phyloP scores from a whole-genome alignment of 2,113 vertebrate species.

The Acinonyx jubatus region DNA sequence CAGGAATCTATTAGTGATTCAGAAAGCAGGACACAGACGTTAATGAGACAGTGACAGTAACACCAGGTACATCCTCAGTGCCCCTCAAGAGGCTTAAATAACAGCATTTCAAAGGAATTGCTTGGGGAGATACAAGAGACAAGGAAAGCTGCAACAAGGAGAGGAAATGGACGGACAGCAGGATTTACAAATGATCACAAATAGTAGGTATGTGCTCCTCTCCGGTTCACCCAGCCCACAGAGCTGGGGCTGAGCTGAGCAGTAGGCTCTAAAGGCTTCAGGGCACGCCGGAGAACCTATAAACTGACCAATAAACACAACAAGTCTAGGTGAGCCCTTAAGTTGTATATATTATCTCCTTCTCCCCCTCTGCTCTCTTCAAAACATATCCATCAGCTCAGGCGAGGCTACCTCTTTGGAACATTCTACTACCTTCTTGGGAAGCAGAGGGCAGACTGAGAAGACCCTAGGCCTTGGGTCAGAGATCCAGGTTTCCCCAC shows the following conservation, averaged over 20 bases:
- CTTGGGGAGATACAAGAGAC: background rate
- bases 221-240: background rate
- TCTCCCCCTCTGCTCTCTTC: background rate
- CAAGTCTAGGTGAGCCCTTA: background rate
- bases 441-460: background rate
- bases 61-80: background rate
- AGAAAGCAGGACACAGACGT: background rate
- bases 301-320: background rate
- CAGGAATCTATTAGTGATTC: background rate
- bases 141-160: background rate
- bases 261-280: background rate
- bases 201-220: accelerated
- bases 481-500: background rate
- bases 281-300: background rate
- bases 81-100: background rate
- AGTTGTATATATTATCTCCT: background rate
- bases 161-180: background rate
- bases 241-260: background rate
- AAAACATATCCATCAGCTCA: background rate
- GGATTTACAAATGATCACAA: background rate
- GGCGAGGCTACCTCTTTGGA: background rate
- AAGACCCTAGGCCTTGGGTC: background rate
- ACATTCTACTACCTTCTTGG: background rate
- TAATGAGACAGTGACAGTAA: background rate
- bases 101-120: background rate